A percentile compares a stretch with the other conserved stretches of the same genome.
These are phyloP conservation scores for Diceros bicornis DNA, from an alignment of 2,797 vertebrate genomes.

Conservation along the genomic window DNA sequence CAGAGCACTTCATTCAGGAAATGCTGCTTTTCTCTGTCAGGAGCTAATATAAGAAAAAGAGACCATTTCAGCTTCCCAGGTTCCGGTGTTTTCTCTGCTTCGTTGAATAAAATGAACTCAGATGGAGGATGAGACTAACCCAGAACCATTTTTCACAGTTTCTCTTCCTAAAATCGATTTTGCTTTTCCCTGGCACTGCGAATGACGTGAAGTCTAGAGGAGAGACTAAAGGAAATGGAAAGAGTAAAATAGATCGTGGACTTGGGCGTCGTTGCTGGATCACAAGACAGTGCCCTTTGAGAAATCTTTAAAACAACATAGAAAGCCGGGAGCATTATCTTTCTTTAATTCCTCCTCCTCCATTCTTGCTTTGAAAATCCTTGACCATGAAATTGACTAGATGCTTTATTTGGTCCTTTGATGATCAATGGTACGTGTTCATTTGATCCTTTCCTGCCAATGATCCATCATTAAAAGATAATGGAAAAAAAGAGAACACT, in stretches of 20 bases:
- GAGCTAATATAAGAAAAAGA: conserved; percentile 19
- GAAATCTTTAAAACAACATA: conserved; percentile 68
- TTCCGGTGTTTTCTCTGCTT: conserved; percentile 24
- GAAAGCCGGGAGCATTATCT: conserved; percentile 34
- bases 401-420: conserved; percentile 56
- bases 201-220: conserved; percentile 41
- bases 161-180: conserved; percentile 69
- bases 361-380: conserved; percentile 62
- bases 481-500: neutral
- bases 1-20: neutral
- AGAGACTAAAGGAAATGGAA: conserved; percentile 28
- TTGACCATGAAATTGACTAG: conserved; percentile 66
- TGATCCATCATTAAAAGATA: conserved; percentile 61
- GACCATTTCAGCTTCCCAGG: neutral
- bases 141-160: conserved; percentile 55
- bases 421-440: conserved; percentile 43
- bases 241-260: conserved; percentile 8
- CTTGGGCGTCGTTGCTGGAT: conserved; percentile 33
- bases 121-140: conserved; percentile 23
- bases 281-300: conserved; percentile 36
- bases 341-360: neutral
- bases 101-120: conserved; percentile 58
- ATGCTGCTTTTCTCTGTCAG: neutral
- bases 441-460: conserved; percentile 53
- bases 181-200: neutral